Conservation (phyloP, 2,888 invertebrate species). For the Tiliacea aurago region DNA sequence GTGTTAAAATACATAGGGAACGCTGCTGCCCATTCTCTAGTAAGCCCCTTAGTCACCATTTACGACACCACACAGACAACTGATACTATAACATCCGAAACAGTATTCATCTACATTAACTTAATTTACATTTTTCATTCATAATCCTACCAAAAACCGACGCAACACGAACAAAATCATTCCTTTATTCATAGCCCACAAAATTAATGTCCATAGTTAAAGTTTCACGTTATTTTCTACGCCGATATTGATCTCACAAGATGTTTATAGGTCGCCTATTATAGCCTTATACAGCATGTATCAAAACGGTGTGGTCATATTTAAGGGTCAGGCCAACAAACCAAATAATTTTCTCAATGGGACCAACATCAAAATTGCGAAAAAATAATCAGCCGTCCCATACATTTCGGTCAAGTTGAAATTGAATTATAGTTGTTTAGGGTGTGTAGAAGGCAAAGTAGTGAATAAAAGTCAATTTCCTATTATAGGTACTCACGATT, state of each 20-base stretch:
- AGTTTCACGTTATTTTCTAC: slow-evolving; percentile 53
- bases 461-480: too few relatives aligned
- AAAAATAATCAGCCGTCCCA: neutral
- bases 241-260: slow-evolving; percentile 61
- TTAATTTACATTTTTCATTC: slow-evolving; percentile 38
- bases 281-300: slow-evolving; percentile 30
- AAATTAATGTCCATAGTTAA: slow-evolving; percentile 52
- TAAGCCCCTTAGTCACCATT: too few relatives aligned
- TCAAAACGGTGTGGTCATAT: neutral
- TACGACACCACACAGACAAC: too few relatives aligned
- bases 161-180: slow-evolving; percentile 18
- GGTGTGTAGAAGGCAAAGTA: too few relatives aligned
- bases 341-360: neutral
- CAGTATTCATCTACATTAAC: neutral
- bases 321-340: neutral
- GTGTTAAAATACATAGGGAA: too few relatives aligned
- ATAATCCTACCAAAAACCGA: slow-evolving; percentile 1
- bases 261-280: slow-evolving; percentile 54
- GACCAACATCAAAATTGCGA: too few relatives aligned
- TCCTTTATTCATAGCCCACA: slow-evolving; percentile 36
- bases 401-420: neutral
- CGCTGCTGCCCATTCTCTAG: too few relatives aligned
- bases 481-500: too few relatives aligned
- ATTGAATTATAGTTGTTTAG: too few relatives aligned
- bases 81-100: too few relatives aligned